A percentile compares a stretch with the other conserved stretches of the same genome.
Evolutionary conservation across 1,140 invertebrate genomes (phyloP).

Genomic region (Octopus bimaculoides): DNA sequence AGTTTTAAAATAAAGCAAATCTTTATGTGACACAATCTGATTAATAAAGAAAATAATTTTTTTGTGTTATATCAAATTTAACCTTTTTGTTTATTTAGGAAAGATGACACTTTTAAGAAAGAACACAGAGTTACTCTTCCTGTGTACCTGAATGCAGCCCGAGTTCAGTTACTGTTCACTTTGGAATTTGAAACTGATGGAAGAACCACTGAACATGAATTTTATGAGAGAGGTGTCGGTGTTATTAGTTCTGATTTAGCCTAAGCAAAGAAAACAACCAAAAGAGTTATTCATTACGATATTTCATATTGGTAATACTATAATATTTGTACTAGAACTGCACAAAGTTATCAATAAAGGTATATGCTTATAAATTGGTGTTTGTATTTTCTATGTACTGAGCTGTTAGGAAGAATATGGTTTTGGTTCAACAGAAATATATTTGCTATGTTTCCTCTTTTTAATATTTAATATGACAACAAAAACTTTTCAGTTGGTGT

Average conservation of each 20-base stretch:
- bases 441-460: too few relatives aligned
- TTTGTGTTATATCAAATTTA: not conserved
- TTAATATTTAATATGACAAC: too few relatives aligned
- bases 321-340: too few relatives aligned
- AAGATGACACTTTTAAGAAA: constrained; percentile 29
- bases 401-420: too few relatives aligned
- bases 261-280: constrained; percentile 21
- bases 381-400: too few relatives aligned
- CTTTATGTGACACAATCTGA: not conserved
- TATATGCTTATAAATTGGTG: too few relatives aligned
- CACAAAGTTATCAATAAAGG: too few relatives aligned
- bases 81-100: constrained; percentile 27
- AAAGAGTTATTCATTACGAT: too few relatives aligned
- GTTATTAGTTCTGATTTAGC: constrained; percentile 54
- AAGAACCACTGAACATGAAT: constrained; percentile 74
- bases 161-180: constrained; percentile 91
- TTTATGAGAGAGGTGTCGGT: constrained; percentile 97
- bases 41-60: not conserved
- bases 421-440: too few relatives aligned
- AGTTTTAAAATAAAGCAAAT: not conserved
- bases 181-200: constrained; percentile 88
- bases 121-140: constrained; percentile 76
- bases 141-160: constrained; percentile 94
- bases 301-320: too few relatives aligned
- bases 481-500: too few relatives aligned